Base-by-base conservation (phyloP, 2,888 invertebrate genomes). In the Chrysolina oricalcia region DNA sequence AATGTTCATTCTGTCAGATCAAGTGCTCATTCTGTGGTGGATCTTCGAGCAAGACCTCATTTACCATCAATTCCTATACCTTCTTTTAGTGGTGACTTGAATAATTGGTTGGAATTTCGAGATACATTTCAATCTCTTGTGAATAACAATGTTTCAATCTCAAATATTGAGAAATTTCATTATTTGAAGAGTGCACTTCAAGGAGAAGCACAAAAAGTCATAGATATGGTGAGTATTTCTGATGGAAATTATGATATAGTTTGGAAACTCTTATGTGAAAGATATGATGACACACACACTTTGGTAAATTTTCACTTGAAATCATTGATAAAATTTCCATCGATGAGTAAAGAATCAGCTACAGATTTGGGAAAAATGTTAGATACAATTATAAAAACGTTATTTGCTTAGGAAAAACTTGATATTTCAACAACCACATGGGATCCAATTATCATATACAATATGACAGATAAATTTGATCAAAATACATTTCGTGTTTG, bases 91-190 rank as follows among this genome's bases (percentile, higher is more conserved):
- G 78, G 76, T 5, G 50, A 41, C n/a, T n/a, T n/a, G n/a, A n/a
- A n/a, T n/a, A n/a, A n/a, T n/a, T n/a, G n/a, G n/a, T n/a, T n/a
- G n/a, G n/a, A n/a, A n/a, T n/a, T n/a, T n/a, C n/a, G n/a, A n/a
- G n/a, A n/a, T n/a, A n/a, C n/a, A n/a, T n/a, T n/a, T n/a, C n/a
- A n/a, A n/a, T n/a, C n/a, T n/a, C n/a, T n/a, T n/a, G n/a, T n/a
- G n/a, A n/a, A n/a, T n/a, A n/a, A n/a, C n/a, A n/a, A n/a, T n/a
- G n/a, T n/a, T n/a, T n/a, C n/a, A n/a, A n/a, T n/a, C n/a, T 72
- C 43, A 41, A 68, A 59, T 21, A 66, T 73, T 53, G 67, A 78
- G 53, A 75, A 77, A 53, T 72, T 77, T 35, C 69, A 73, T 75
- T 77, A 68, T 64, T 48, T 77, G 40, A 68, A 69, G 21, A 23